A percentile compares a stretch with the other conserved stretches of the same genome.
phyloP scores from a whole-genome alignment of 2,888 invertebrate species.

The Stictocephala bisonia region DNA sequence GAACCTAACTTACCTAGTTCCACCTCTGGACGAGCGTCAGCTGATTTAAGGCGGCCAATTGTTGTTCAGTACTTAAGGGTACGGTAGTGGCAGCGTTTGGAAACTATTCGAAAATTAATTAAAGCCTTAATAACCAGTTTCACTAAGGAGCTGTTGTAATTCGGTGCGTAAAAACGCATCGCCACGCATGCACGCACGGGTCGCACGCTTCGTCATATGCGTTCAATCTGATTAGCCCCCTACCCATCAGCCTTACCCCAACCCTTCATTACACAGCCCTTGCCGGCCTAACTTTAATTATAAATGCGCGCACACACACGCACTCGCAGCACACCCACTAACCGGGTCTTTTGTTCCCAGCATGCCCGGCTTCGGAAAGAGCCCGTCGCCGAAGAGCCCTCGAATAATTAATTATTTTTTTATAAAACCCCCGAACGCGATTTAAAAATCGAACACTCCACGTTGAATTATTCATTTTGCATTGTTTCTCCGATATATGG shows the following conservation, averaged over 20 bases:
- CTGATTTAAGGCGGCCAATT: too few relatives aligned
- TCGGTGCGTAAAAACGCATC: conserved; percentile 40
- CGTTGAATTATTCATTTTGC: conserved; percentile 45
- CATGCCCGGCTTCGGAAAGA: conserved; percentile 37
- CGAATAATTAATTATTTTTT: conserved; percentile 47
- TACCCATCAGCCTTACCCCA: conserved; percentile 10
- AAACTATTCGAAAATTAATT: conserved; percentile 17
- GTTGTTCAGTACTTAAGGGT: too few relatives aligned
- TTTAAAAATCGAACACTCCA: conserved; percentile 44
- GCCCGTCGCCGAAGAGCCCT: background rate
- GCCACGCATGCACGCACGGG: conserved; percentile 10
- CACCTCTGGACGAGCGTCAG: too few relatives aligned
- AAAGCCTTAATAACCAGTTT: background rate
- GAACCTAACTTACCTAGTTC: too few relatives aligned
- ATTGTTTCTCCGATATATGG: conserved; percentile 37
- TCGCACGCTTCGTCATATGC: conserved; percentile 39
- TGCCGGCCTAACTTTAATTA: conserved; percentile 46
- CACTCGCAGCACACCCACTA: too few relatives aligned
- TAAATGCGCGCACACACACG: conserved; percentile 45
- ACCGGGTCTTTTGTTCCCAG: conserved; percentile 39
- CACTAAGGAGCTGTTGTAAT: background rate
- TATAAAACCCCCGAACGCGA: conserved; percentile 40
- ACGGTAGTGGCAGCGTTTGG: background rate
- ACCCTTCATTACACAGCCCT: conserved; percentile 47
- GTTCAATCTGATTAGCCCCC: conserved; percentile 44